Conservation (phyloP, 2,113 vertebrate species). For the Labeo rohita region DNA sequence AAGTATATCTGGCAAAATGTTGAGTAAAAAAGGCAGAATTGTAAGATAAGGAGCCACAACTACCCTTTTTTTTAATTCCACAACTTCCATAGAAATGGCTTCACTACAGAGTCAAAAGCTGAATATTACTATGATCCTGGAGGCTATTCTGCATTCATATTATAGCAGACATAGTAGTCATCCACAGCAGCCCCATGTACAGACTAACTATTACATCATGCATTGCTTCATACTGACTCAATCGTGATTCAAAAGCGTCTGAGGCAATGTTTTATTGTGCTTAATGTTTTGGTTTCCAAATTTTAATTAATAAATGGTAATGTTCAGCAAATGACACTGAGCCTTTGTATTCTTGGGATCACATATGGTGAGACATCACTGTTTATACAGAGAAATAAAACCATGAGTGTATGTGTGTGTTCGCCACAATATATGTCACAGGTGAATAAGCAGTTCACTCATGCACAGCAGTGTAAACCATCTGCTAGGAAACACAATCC, state of each 20-base stretch:
- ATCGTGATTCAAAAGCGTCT: background rate
- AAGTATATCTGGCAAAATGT: no score
- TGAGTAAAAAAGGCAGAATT: background rate
- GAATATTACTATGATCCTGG: background rate
- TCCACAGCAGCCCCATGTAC: background rate
- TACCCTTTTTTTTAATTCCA: no score
- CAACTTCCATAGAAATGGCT: background rate
- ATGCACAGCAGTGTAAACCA: slow-evolving; percentile 33
- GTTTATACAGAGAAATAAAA: slow-evolving; percentile 32
- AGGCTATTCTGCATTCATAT: background rate
- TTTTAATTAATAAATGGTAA: background rate
- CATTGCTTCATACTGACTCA: slow-evolving; percentile 9
- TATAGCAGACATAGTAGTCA: slow-evolving; percentile 5
- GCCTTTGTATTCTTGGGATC: background rate
- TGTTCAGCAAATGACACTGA: background rate
- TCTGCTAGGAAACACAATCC: slow-evolving; percentile 34
- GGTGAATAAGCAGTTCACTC: slow-evolving; percentile 28
- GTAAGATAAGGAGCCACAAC: background rate
- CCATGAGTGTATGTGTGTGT: slow-evolving; percentile 11
- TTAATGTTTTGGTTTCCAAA: slow-evolving; percentile 2
- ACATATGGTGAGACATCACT: slow-evolving; percentile 27
- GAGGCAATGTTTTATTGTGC: background rate
- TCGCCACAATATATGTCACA: slow-evolving; percentile 8
- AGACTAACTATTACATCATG: slow-evolving; percentile 18
- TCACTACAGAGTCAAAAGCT: background rate